These are phyloP conservation scores for Falco rusticolus DNA, from an alignment of 2,797 vertebrate species.

Conservation along the genomic window DNA sequence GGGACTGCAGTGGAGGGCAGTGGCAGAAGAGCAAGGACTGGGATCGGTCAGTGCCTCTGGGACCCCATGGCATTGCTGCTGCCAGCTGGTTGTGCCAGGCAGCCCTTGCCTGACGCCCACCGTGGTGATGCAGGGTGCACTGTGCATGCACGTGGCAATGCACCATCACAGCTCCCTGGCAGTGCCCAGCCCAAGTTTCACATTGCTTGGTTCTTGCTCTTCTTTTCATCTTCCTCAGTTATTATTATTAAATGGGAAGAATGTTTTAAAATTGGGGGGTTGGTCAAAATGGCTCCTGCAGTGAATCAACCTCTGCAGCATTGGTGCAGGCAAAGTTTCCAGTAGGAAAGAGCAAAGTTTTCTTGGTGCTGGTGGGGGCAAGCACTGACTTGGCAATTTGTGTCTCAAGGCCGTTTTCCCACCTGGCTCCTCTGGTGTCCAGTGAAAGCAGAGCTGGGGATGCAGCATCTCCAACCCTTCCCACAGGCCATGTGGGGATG, in stretches of 20 bases:
- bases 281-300: not conserved
- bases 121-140: rapidly evolving
- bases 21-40: not conserved
- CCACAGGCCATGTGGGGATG: rapidly evolving
- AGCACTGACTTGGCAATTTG: not conserved
- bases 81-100: rapidly evolving
- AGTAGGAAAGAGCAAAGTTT: not conserved
- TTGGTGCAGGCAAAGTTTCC: not conserved
- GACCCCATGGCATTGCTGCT: rapidly evolving
- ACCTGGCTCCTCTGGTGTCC: not conserved
- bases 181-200: not conserved
- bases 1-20: not conserved
- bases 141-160: not conserved
- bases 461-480: not conserved
- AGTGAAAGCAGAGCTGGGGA: not conserved
- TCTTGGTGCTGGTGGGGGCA: not conserved
- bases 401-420: not conserved
- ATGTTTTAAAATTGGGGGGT: not conserved
- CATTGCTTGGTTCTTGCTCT: not conserved
- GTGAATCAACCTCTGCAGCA: not conserved
- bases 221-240: not conserved
- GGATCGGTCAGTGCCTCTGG: rapidly evolving
- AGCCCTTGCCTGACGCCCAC: not conserved
- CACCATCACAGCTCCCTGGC: not conserved
- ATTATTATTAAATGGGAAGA: not conserved